Evolutionary conservation across 1,140 invertebrate genomes (phyloP), one percentile per base, ranked within the genome.

Genomic region (Carcinoscorpius rotundicauda): DNA sequence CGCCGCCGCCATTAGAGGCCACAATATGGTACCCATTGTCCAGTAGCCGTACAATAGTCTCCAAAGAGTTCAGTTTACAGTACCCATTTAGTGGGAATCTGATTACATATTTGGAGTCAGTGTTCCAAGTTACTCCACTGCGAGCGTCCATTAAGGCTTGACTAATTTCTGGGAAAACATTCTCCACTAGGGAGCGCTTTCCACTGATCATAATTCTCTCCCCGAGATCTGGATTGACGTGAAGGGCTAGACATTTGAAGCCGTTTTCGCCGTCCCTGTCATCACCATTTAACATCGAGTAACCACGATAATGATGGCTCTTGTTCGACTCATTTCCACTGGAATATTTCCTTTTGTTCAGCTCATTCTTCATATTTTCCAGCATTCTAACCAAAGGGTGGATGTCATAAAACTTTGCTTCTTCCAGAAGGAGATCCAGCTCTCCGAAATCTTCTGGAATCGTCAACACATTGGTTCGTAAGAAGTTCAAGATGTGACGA

Each of bases 401-500:
- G 66, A 98, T 87, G 72, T 97, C 92, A 74, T 95, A 98, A 77
- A 87, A 97, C 71, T 84, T 81, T 0, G 93, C 93, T 78, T 98
- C 94, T 72, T 96, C 91, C 10, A 93, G 77, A n/a, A 98, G 81
- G 57, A 97, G 81, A 71, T 97, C 92, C 58, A 91, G 77, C 75
- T 97, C 89, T 8, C 83, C 78, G 76, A 96, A 97, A 74, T 91
- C 86, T 4, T 87, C 85, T 0, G 93, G 91, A 72, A 97, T 84
- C 59, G 93, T 78, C 56, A 97, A 82, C 71, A 85, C 84, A 52
- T 88, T 88, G 76, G 93, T 94, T 71, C 95, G 83, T 83, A 97
- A 86, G 77, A 93, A 98, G 80, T 97, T 97, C 49, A 98, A 81
- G 73, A 98, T 91, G 76, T 97, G 92, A 29, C 93, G 84, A 78